Base-by-base conservation (phyloP, 2,113 vertebrate genomes). In the Thryonomys swinderianus region DNA sequence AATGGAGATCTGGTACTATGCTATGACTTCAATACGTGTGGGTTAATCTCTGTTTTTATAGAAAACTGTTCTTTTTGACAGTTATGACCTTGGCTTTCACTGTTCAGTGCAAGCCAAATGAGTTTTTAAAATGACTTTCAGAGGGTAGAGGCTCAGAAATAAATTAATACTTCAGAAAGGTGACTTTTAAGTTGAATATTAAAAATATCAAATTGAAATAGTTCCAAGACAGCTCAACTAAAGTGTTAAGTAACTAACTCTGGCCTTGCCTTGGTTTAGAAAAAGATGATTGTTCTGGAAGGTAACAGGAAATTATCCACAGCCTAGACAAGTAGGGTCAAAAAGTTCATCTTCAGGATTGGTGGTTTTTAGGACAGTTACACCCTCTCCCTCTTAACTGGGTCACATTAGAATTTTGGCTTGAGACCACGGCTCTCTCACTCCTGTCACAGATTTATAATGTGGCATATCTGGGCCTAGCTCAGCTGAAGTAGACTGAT, bases 181-280 rank as follows among this genome's bases (percentile, higher is more conserved):
- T 90, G 78, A 96, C 73, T 97, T 95, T 97, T 85, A 95, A 95
- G 81, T 88, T 66, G 76, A 73, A 88, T 92, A 94, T 94, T 88
- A 92, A 96, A 96, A 93, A 85, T 85, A 55, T 8, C 61, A 83
- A 88, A 67, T 87, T 87, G 74, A 93, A 96, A 93, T 78, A 42
- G 42, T 90, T 66, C 90, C 20, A 40, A 40, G 73, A 73, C 48
- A 34, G 13, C 85, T 95, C 32, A 81, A 17, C 48, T 78, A 66
- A 81, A 85, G n/a, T 79, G 32, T 84, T 93, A 55, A 93, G 20
- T 64, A 80, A 83, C 48, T 91, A 82, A 53, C 61, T 92, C 74
- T 57, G 61, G 27, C 76, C 7, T n/a, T 74, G 37, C 79, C 53
- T 81, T 97, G 71, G 64, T 61, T 87, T 83, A 74, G 76, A 59